Conservation (phyloP, 1,140 invertebrate genomes). For the Eubasilissa regina region DNA sequence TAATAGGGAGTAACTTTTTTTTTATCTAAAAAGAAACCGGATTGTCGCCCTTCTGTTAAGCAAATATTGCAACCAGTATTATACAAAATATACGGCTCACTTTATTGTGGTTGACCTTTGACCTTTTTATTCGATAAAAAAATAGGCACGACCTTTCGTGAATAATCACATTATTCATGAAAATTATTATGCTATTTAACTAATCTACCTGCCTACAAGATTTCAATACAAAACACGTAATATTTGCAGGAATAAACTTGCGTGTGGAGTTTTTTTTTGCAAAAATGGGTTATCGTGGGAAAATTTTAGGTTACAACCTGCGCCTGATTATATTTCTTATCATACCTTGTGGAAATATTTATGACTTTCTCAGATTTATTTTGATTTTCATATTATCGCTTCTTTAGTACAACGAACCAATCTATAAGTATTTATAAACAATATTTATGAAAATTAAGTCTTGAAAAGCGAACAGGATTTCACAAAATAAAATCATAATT, state of each 20-base stretch:
- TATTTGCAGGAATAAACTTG: background rate
- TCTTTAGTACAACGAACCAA: too few relatives aligned
- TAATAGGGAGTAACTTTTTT: background rate
- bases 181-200: background rate
- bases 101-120: conserved; percentile 59
- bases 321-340: too few relatives aligned
- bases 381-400: too few relatives aligned
- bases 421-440: too few relatives aligned
- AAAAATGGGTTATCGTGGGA: too few relatives aligned
- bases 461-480: too few relatives aligned
- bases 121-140: conserved; percentile 59
- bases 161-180: conserved; percentile 50
- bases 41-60: conserved; percentile 55
- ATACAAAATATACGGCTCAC: conserved; percentile 46
- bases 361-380: too few relatives aligned
- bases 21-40: conserved; percentile 47
- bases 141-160: conserved; percentile 52
- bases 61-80: conserved; percentile 50
- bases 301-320: too few relatives aligned
- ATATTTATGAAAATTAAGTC: too few relatives aligned
- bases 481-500: too few relatives aligned
- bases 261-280: too few relatives aligned
- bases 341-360: too few relatives aligned
- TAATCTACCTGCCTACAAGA: background rate
- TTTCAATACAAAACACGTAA: background rate